Evolutionary conservation across 1,140 invertebrate genomes (phyloP).

Genomic region (Euura saliciscinereae): DNA sequence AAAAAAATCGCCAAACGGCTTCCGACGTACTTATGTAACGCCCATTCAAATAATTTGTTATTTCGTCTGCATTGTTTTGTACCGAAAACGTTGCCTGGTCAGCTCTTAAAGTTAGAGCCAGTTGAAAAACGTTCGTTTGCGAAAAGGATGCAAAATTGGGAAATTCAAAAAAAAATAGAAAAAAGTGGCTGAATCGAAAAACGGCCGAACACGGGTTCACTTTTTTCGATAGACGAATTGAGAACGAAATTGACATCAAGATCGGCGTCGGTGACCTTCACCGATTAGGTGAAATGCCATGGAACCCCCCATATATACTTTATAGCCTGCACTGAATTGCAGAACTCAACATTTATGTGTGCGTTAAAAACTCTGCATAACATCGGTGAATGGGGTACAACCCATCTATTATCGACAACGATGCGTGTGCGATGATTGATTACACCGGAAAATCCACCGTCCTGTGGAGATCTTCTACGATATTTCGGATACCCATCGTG

Average conservation of each 20-base stretch:
- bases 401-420: constrained; percentile 47
- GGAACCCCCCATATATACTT: constrained; percentile 47
- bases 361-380: constrained; percentile 40
- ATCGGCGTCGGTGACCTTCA: too few species aligned
- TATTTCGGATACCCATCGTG: constrained; percentile 54
- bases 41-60: constrained; percentile 27
- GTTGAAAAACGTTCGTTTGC: too few species aligned
- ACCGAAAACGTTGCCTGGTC: constrained; percentile 25
- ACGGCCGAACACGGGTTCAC: constrained; percentile 40
- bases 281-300: too few species aligned
- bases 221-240: too few species aligned
- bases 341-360: constrained; percentile 42
- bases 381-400: constrained; percentile 48
- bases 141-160: not conserved
- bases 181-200: constrained; percentile 16
- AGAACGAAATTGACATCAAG: too few species aligned
- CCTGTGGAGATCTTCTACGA: constrained; percentile 27
- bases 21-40: constrained; percentile 39
- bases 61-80: constrained; percentile 33
- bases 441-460: constrained; percentile 33
- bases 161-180: not conserved
- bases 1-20: constrained; percentile 38
- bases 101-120: not conserved
- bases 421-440: constrained; percentile 19
- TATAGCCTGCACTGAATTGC: constrained; percentile 37